Base-by-base conservation (phyloP, 2,888 invertebrate species). In the Drosophila neonasuta region DNA sequence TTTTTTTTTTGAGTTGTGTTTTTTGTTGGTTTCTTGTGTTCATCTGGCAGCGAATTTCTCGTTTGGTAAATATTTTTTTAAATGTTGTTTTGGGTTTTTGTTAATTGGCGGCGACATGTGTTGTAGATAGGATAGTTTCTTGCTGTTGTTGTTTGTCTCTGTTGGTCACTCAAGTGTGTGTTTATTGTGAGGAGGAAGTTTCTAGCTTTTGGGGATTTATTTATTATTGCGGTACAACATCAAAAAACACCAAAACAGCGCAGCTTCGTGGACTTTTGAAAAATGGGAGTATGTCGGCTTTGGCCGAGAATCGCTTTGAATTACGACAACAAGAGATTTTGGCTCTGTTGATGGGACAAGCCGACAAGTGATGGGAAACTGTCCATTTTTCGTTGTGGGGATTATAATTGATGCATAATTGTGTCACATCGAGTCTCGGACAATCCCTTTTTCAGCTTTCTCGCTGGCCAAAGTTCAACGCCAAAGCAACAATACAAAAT, bases 21-120 rank as follows among this genome's bases (percentile, higher is more conserved):
- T 46, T 30, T 52, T 58, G 44, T 41, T 64, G 8, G 51, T 68
- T 66, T 56, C 57, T 50, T 58, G 48, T 61, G 48, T 61, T 73
- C 73, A 73, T 60, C 69, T 73, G 50, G 59, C 63, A 67, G 73
- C 73, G 41, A 51, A 64, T 65, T 63, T 68, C 20, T 69, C 20
- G 62, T 57, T 46, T 74, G 61, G 71, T 79, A 76, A 68, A 77
- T 80, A 76, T 75, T 77, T 75, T 76, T 74, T 80, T 70, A 68
- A 77, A 80, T 78, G 67, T 83, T 86, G 78, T 77, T 77, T 80
- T 71, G 71, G 70, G 68, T 84, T 77, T 80, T 72, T 72, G 77
- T 88, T 88, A 88, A 88, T 88, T 88, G 81, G 85, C 85, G 80
- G 83, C 80, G 86, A 88, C 87, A 88, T 88, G 80, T 88, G 87